A percentile compares a stretch with the other conserved stretches of the same genome.
Evolutionary conservation across 2,113 vertebrate genomes (phyloP).

Genomic region (Petaurus breviceps): DNA sequence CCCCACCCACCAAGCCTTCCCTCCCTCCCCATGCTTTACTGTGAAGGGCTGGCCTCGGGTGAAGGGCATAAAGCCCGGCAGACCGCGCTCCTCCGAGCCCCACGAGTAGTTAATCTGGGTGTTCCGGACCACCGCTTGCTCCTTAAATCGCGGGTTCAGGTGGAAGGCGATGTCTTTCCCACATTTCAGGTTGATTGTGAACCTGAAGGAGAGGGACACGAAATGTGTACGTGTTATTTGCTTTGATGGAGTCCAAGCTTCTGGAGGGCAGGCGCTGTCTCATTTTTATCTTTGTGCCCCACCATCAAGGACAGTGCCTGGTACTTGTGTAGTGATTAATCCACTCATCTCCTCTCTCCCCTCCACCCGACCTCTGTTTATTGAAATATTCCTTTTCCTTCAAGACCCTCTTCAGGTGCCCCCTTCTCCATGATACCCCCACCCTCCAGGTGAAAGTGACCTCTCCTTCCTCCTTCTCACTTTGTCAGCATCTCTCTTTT

Average conservation of each 20-base stretch:
- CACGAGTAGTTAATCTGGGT: constrained; percentile 66
- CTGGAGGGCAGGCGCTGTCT: not conserved
- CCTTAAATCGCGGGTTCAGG: constrained; percentile 83
- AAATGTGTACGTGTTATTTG: not conserved
- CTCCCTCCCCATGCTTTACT: constrained; percentile 66
- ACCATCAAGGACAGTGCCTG: not conserved
- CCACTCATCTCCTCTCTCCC: not conserved
- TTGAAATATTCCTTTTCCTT: not conserved
- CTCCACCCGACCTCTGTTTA: not conserved
- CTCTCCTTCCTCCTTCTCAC: not conserved
- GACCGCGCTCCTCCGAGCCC: constrained; percentile 80
- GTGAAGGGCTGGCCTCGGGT: constrained; percentile 79
- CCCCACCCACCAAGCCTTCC: not conserved
- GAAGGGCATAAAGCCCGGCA: constrained; percentile 80
- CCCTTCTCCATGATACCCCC: not conserved
- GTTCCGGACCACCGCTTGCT: constrained; percentile 84
- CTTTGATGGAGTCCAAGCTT: not conserved
- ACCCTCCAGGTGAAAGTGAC: not conserved
- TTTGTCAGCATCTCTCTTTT: not conserved
- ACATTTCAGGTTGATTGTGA: constrained; percentile 81
- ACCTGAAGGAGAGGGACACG: constrained; percentile 70
- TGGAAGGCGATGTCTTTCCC: constrained; percentile 82
- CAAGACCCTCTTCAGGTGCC: not conserved
- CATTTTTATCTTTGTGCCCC: not conserved
- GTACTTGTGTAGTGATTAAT: not conserved